Base-by-base conservation (phyloP, 2,797 vertebrate species). In the Thalassophryne amazonica region DNA sequence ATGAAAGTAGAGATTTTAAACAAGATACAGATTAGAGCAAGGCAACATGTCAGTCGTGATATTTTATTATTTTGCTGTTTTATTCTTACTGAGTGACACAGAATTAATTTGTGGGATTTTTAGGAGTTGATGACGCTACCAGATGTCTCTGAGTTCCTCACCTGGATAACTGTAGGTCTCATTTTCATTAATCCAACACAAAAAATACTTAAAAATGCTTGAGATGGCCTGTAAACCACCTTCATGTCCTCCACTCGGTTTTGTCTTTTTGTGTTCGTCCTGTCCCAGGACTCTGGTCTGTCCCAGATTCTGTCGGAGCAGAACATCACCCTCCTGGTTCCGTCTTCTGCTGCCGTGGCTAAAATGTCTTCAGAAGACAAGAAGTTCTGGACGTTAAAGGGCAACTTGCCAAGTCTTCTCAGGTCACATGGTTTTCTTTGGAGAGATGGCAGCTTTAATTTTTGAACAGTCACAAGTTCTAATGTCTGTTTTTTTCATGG, bases 261-360 rank as follows among this genome's bases (percentile, higher is more conserved):
- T n/a, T n/a, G 5, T 7, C 1, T 31, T 7, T 21, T 8, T 12
- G 1, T 51, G 5, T 4, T 3, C 37, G 2, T 9, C 5, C 50
- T 27, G 4, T 41, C 17, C 2, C 57, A 86, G 86, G 43, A 61
- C 1, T 85, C 95, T 67, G 87, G 80, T 14, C 65, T 94, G 40
- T 90, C 75, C 4, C 60, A 40, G 0, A 36, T 90, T 37, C 50
- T 95, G 54, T 83, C 86, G 0, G 73, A 83, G 2, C 38, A 72
- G 28, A 95, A 98, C 76, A 2, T 97, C 46, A 98, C 97, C 0
- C 47, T 99, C 17, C 86, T 99, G 0, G 88, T 93, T 39, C 95
- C 97, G 5, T 93, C 93, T 25, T 80, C 67, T 11, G 69, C 76
- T 61, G 94, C 95, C 6, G 65, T 91, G 19, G 49, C 78, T 19